Conservation (phyloP, 2,888 invertebrate genomes). For the Cataglyphis livida region DNA sequence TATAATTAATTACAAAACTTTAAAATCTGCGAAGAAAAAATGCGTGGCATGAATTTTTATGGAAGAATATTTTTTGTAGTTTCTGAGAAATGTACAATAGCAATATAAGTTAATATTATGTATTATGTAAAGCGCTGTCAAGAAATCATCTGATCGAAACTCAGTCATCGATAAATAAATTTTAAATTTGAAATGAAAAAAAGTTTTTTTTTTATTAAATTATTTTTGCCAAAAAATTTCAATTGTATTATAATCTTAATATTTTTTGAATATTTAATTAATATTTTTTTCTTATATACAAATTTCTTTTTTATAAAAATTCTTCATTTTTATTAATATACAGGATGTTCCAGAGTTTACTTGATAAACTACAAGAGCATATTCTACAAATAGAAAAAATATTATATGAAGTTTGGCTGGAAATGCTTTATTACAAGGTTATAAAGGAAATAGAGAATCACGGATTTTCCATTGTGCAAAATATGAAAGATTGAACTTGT, state of each 20-base stretch:
- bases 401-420: no score
- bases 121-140: not conserved
- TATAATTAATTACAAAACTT: not conserved
- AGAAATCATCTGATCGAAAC: not conserved
- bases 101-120: not conserved
- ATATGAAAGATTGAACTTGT: no score
- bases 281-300: not conserved
- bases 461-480: no score
- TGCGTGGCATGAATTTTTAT: not conserved
- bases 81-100: not conserved
- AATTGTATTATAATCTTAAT: not conserved
- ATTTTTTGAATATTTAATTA: not conserved
- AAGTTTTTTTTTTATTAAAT: not conserved
- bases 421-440: no score
- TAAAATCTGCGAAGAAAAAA: not conserved
- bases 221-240: not conserved
- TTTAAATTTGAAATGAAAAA: not conserved
- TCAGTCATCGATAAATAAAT: not conserved
- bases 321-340: not conserved
- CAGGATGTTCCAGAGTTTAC: no score
- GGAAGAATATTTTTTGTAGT: not conserved
- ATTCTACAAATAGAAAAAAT: no score
- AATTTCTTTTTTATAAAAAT: not conserved
- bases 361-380: no score
- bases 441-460: no score